Evolutionary conservation across 2,113 vertebrate genomes (phyloP), one percentile per base, ranked within the genome.

Genomic region (Dryoscopus gambensis): DNA sequence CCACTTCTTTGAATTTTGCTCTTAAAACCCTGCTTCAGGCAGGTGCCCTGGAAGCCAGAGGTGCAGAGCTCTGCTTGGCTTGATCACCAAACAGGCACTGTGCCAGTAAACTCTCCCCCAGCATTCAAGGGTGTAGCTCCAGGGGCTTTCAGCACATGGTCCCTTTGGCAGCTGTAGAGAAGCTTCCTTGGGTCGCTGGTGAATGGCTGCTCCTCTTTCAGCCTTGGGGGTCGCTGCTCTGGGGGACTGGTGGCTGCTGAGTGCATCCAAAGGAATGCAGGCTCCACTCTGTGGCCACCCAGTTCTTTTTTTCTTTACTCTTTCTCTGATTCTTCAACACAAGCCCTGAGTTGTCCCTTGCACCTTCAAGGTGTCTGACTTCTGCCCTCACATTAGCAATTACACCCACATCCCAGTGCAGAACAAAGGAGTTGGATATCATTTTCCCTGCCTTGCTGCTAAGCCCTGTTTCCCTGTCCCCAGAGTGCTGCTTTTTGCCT

Each of bases 51-150:
- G 39, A 78, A 94, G 46, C 17, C 46, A 15, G 59, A 10, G 42
- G 11, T 10, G 9, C 56, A 82, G 74, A 63, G 25, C 44, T 83
- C 35, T 79, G 37, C 65, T 23, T 75, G 67, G 25, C 50, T 25
- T 12, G 1, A 3, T 70, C 39, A 49, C 39, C 14, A 7, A 50
- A 73, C 21, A 47, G 28, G 9, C 14, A 4, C 11, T 1, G 1
- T 12, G 46, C 33, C 1, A 5, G 16, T 33, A 7, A 85, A 28
- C 39, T 37, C 30, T 31, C 35, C 33, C 6, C 33, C 21, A 31
- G 59, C 10, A 30, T 46, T 31, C 68, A 46, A n/a, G 27, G 52
- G 3, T 68, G 20, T 24, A 42, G 35, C 39, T 80, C 21, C 31
- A 67, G 10, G 20, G 67, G 16, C 31, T 90, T 82, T 22, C 37